phyloP scores from a whole-genome alignment of 2,888 invertebrate species.

The Drosophila neoperkinsi region DNA sequence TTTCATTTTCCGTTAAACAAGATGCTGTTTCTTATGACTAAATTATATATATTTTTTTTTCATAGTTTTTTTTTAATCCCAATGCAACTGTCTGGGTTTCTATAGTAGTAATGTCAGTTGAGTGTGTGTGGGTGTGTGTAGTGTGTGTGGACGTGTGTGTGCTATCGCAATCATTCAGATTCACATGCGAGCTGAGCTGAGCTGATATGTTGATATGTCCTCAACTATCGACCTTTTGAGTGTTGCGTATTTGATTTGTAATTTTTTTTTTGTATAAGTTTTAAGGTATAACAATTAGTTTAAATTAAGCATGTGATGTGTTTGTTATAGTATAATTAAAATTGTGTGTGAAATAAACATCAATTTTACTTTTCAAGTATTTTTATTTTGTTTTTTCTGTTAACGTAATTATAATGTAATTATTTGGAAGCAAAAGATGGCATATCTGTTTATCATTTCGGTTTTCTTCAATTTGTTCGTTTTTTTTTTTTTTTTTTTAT shows the following conservation, averaged over 20 bases:
- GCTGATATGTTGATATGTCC: conserved; percentile 49
- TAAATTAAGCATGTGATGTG: conserved; percentile 36
- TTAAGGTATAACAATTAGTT: conserved; percentile 30
- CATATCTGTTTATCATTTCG: conserved; percentile 61
- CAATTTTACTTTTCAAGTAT: conserved; percentile 68
- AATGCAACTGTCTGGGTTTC: conserved; percentile 23
- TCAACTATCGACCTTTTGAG: conserved; percentile 41
- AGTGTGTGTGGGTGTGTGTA: conserved; percentile 4
- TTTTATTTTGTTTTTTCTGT: conserved; percentile 49
- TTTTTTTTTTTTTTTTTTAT: conserved; percentile 21
- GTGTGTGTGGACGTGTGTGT: conserved; percentile 5
- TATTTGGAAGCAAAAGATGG: conserved; percentile 76
- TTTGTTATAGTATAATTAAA: conserved; percentile 8
- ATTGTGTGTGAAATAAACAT: conserved; percentile 62
- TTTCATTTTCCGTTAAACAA: conserved; percentile 27
- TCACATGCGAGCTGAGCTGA: conserved; percentile 21
- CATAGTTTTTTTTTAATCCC: conserved; percentile 8
- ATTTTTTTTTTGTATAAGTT: conserved; percentile 8
- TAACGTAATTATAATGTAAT: conserved; percentile 69
- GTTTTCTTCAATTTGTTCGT: conserved; percentile 27
- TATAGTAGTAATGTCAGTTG: conserved; percentile 5
- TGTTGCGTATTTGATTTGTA: background rate
- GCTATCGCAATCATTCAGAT: conserved; percentile 16
- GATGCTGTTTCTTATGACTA: conserved; percentile 35
- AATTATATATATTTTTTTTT: conserved; percentile 12